A percentile compares a stretch with the other conserved stretches of the same genome.
Conservation (phyloP, 2,888 invertebrate genomes). For the Dicycla oo region DNA sequence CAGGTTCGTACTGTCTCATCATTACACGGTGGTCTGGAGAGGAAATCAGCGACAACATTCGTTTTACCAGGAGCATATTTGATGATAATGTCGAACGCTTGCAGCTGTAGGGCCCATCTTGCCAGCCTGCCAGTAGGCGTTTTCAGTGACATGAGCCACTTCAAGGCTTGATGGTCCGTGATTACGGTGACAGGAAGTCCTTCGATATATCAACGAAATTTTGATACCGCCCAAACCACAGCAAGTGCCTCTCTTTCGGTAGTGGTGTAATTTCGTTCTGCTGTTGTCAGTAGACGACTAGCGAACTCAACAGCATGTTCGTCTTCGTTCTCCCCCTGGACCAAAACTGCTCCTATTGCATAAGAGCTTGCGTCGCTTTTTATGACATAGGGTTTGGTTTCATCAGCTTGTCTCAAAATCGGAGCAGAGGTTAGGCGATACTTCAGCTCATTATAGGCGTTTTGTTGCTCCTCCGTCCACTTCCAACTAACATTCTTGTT, state of each 20-base stretch:
- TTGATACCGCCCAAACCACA: too few species aligned
- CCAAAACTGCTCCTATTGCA: conserved; percentile 44
- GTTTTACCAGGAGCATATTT: conserved; percentile 32
- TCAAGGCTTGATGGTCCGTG: too few species aligned
- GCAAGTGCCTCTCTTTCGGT: too few species aligned
- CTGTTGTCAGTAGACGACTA: too few species aligned
- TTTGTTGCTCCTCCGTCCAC: too few species aligned
- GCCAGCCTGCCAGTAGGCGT: conserved; percentile 12
- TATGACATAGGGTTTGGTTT: conserved; percentile 21
- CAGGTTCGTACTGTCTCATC: background rate
- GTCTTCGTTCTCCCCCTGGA: conserved; percentile 36
- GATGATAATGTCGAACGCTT: conserved; percentile 22
- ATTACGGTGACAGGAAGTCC: background rate
- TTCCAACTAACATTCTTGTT: too few species aligned
- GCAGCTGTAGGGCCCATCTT: conserved; percentile 23
- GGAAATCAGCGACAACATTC: conserved; percentile 51
- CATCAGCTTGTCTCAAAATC: conserved; percentile 22
- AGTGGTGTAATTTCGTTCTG: too few species aligned
- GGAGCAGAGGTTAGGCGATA: too few species aligned
- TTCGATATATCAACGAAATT: too few species aligned
- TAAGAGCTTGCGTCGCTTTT: conserved; percentile 40
- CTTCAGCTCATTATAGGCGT: too few species aligned
- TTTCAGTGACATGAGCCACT: conserved; percentile 7
- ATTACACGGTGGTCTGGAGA: conserved; percentile 48
- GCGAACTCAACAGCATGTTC: too few species aligned